Percentiles rank a stretch among this genome's conserved stretches.
Conservation (phyloP, 2,113 vertebrate genomes). For the Platichthys stellatus region DNA sequence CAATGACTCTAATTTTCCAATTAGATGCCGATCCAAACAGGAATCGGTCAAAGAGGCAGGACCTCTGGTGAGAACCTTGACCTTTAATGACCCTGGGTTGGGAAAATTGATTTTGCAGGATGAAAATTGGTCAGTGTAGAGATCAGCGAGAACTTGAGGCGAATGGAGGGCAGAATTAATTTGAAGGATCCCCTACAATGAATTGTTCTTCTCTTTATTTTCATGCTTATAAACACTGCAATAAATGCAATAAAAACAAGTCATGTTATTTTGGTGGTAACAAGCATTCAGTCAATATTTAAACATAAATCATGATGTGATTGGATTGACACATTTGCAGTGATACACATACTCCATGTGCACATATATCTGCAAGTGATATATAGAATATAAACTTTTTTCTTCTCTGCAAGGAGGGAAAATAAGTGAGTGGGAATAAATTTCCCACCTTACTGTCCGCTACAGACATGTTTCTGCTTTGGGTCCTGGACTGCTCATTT, state of each 20-base stretch:
- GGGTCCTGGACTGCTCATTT: slow-evolving; percentile 51
- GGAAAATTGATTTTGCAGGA: slow-evolving; percentile 45
- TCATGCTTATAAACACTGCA: not conserved
- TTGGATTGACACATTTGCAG: not conserved
- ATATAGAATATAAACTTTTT: slow-evolving; percentile 5
- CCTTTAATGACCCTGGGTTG: slow-evolving; percentile 59
- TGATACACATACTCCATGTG: too few relatives aligned
- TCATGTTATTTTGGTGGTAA: not conserved
- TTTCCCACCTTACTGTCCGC: slow-evolving; percentile 35
- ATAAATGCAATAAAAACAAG: too few relatives aligned
- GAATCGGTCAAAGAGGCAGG: slow-evolving; percentile 47
- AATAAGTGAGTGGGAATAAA: not conserved
- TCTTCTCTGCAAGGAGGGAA: not conserved
- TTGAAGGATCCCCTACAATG: not conserved
- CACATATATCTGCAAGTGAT: too few relatives aligned
- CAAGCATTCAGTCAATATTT: not conserved
- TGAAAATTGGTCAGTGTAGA: slow-evolving; percentile 14
- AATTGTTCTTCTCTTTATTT: not conserved
- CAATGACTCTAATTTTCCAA: slow-evolving; percentile 75
- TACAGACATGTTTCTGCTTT: slow-evolving; percentile 49
- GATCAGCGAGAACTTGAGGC: slow-evolving; percentile 16
- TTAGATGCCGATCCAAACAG: slow-evolving; percentile 62
- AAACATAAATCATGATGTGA: not conserved
- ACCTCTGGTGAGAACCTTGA: slow-evolving; percentile 37
- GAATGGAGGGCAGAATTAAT: slow-evolving; percentile 12